These are phyloP conservation scores for Ceriagrion tenellum DNA, from an alignment of 2,888 invertebrate species.

Conservation along the genomic window DNA sequence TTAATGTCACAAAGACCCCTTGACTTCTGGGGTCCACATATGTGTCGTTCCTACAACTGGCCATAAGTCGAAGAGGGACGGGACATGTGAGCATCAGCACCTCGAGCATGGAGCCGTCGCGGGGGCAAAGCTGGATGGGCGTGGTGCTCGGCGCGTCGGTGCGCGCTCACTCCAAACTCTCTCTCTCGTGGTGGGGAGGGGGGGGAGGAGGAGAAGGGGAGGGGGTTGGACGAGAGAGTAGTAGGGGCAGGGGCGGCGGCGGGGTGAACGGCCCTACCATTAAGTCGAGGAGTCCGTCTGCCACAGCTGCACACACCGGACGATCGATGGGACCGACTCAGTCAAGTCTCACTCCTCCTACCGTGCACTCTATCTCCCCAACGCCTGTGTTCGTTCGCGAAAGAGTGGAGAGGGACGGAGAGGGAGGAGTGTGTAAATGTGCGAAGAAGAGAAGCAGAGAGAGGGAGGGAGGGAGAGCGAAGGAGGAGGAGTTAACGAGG, in stretches of 20 bases:
- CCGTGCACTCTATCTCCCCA: neutral
- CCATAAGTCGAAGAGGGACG: too few species aligned
- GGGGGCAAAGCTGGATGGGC: neutral
- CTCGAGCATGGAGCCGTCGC: neutral
- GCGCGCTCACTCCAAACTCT: neutral
- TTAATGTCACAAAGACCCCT: too few species aligned
- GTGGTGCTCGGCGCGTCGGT: neutral
- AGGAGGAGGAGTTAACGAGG: neutral
- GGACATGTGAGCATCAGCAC: too few species aligned
- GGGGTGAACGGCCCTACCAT: constrained; percentile 27
- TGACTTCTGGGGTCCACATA: too few species aligned
- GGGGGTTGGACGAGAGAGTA: neutral
- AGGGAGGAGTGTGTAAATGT: too few species aligned
- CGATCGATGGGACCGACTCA: constrained; percentile 11
- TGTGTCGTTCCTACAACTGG: too few species aligned
- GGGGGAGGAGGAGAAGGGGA: too few species aligned
- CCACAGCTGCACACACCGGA: constrained; percentile 4
- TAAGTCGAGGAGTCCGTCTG: constrained; percentile 29
- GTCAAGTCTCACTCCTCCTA: neutral
- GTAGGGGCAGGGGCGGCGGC: neutral
- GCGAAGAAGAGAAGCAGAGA: neutral
- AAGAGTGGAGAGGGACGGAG: neutral
- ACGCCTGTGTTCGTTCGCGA: neutral
- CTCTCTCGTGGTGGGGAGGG: neutral
- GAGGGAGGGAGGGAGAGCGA: too few species aligned